Base-by-base conservation (phyloP, 2,888 invertebrate genomes). In the Ormia ochracea region DNA sequence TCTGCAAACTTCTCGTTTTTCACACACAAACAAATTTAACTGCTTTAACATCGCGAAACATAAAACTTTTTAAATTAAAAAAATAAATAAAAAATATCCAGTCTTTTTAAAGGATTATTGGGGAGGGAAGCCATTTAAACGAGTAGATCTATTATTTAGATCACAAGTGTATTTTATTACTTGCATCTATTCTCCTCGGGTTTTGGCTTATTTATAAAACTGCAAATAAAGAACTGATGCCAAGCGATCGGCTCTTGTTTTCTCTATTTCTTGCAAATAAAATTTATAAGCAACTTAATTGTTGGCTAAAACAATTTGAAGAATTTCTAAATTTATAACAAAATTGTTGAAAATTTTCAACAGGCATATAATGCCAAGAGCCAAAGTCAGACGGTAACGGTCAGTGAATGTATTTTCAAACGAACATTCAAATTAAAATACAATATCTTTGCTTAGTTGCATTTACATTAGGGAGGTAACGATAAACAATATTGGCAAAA, bases 371-470 rank as follows among this genome's bases (percentile, higher is more conserved):
- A 70, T 75, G 79, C 79, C 79, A 80, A 75, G 59, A 75, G 66
- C 70, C 79, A 80, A 80, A 80, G 79, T 80, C 79, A 80, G 50
- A 56, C 61, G n/a, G n/a, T n/a, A 59, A 66, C 70, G 70, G 65
- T 48, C 69, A 79, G 59, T 70, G 75, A 54, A 74, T 65, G 54
- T 61, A 54, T 33, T 61, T 58, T 50, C 50, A 26, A 68, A 68
- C 33, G 45, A 66, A 52, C n/a, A 65, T 65, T 65, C 31, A 12
- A 45, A 58, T 41, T 31, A 31, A 74, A 66, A 59, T 43, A 36
- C 23, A 33, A 38, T 41, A n/a, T 21, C 10, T 43, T 59, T 14
- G 38, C 31, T 21, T 12, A n/a, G n/a, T 26, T 19, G 45, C 12
- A 45, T 21, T 28, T 28, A 4, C 28, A 28, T 28, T 28, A 28